A percentile compares a stretch with the other conserved stretches of the same genome.
Evolutionary conservation across 2,113 vertebrate species (phyloP).

Genomic region (Phyllostomus discolor): DNA sequence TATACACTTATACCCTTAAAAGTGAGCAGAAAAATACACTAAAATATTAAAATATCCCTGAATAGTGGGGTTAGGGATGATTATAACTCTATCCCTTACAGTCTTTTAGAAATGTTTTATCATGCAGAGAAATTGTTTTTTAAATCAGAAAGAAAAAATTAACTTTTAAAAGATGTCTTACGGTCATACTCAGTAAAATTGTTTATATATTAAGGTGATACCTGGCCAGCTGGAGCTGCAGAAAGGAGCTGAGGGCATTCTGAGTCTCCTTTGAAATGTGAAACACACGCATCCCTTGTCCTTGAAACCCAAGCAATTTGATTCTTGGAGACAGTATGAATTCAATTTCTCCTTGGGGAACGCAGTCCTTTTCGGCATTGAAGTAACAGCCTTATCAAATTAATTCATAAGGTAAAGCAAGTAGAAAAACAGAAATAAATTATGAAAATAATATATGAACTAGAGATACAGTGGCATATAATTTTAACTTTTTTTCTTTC

Average conservation of each 20-base stretch:
- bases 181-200: not conserved
- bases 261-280: not conserved
- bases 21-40: not conserved
- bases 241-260: not conserved
- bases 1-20: not conserved
- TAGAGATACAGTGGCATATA: not conserved
- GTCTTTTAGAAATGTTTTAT: not conserved
- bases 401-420: not conserved
- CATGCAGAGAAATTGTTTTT: not conserved
- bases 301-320: conserved; percentile 12
- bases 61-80: not conserved
- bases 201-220: conserved; percentile 6
- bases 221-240: not conserved
- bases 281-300: not conserved
- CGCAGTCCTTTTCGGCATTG: not conserved
- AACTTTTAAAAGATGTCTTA: not conserved
- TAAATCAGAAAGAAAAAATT: not conserved
- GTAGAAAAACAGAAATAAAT: not conserved
- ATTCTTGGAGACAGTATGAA: not conserved
- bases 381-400: not conserved
- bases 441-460: not conserved
- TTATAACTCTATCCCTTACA: not conserved
- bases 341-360: conserved; percentile 30
- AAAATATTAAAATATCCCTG: not conserved
- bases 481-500: not conserved